These are phyloP conservation scores for Calcarius lapponicus DNA, from an alignment of 2,797 vertebrate species.

Conservation along the genomic window DNA sequence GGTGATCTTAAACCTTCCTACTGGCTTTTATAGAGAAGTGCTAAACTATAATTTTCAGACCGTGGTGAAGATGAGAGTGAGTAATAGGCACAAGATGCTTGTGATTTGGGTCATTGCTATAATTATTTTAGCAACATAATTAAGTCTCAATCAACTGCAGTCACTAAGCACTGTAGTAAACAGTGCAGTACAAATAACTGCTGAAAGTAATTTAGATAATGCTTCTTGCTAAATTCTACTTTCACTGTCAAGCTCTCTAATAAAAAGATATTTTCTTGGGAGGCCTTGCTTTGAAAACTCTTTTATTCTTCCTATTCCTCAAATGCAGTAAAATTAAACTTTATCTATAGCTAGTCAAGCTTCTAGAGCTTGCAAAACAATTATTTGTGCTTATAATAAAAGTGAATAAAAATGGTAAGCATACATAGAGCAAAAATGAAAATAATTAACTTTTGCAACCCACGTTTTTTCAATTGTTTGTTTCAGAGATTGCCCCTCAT, in stretches of 20 bases:
- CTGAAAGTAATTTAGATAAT: constrained; percentile 39
- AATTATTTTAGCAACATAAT: constrained; percentile 45
- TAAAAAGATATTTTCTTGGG: background rate
- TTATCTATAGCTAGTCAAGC: background rate
- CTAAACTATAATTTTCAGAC: background rate
- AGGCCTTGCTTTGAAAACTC: background rate
- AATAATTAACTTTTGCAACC: background rate
- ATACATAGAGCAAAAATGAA: background rate
- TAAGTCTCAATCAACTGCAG: constrained; percentile 20
- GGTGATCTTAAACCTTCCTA: background rate
- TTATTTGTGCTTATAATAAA: background rate
- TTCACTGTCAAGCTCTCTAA: background rate
- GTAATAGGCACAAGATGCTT: background rate
- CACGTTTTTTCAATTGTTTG: background rate
- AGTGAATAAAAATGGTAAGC: background rate
- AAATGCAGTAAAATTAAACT: background rate
- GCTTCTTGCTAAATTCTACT: background rate
- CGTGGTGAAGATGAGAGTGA: background rate
- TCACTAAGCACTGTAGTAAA: constrained; percentile 25
- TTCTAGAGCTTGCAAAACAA: background rate
- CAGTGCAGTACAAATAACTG: background rate
- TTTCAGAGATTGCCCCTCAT: background rate
- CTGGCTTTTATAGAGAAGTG: background rate
- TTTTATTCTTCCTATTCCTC: background rate
- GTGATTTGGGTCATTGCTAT: background rate